phyloP scores from a whole-genome alignment of 2,113 vertebrate genomes.

The Leucoraja erinaceus region DNA sequence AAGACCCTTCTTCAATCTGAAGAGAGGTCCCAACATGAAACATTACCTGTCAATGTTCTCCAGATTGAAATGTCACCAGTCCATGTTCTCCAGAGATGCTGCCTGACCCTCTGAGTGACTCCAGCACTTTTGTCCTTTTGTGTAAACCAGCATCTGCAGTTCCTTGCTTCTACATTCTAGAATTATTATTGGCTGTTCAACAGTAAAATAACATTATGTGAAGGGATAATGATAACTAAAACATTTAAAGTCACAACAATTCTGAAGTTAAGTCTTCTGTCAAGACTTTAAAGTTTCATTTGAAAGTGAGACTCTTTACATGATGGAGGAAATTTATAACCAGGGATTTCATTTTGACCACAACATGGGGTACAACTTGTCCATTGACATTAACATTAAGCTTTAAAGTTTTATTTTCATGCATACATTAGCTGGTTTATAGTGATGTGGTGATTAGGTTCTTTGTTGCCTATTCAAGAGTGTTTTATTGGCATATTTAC shows the following conservation, averaged over 20 bases:
- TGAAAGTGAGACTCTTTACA: conserved; percentile 61
- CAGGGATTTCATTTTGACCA: conserved; percentile 80
- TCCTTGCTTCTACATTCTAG: no score
- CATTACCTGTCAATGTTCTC: no score
- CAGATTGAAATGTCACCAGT: no score
- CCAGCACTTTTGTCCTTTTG: no score
- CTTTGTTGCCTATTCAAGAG: conserved; percentile 75
- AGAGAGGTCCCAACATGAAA: no score
- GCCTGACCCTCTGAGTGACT: no score
- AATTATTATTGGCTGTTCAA: no score
- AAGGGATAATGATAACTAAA: neutral
- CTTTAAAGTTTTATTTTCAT: conserved; percentile 69
- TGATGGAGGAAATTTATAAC: conserved; percentile 79
- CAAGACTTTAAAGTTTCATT: conserved; percentile 57
- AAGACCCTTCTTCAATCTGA: no score
- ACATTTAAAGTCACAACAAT: neutral
- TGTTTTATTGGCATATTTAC: no score
- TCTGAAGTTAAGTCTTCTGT: neutral
- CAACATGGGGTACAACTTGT: conserved; percentile 80
- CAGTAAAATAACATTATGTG: neutral
- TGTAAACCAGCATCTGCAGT: no score
- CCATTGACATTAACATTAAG: conserved; percentile 88
- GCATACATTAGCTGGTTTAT: conserved; percentile 83
- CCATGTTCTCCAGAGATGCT: no score
- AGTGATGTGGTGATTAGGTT: conserved; percentile 81